phyloP scores from a whole-genome alignment of 2,888 invertebrate genomes.

The Drosophila mimica region DNA sequence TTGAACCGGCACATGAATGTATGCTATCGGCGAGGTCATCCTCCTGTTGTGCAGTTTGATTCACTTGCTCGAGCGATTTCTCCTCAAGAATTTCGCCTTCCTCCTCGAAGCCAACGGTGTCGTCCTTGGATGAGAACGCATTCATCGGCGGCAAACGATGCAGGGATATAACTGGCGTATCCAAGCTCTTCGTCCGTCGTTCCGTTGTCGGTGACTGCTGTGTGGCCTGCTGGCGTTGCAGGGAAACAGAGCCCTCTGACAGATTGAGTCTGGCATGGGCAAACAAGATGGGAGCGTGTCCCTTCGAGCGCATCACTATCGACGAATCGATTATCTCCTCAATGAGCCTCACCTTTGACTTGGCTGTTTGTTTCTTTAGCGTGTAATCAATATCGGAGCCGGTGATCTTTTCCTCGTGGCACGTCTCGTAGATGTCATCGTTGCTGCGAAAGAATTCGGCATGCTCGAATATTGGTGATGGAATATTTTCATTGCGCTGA shows the following conservation, averaged over 20 bases:
- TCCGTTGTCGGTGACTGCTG: conserved; percentile 91
- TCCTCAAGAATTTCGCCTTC: conserved; percentile 88
- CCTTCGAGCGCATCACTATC: conserved; percentile 88
- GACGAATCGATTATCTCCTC: conserved; percentile 90
- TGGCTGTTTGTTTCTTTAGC: conserved; percentile 79
- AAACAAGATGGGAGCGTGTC: conserved; percentile 91
- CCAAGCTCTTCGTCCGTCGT: conserved; percentile 92
- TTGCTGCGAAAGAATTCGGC: conserved; percentile 87
- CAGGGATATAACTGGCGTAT: conserved; percentile 92
- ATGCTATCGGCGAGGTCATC: conserved; percentile 86
- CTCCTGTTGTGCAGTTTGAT: conserved; percentile 85
- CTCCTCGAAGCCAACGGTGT: conserved; percentile 92
- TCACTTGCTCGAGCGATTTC: conserved; percentile 85
- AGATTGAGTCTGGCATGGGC: conserved; percentile 92
- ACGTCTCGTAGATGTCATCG: conserved; percentile 86
- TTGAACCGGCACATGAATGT: conserved; percentile 85
- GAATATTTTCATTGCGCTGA: conserved; percentile 87
- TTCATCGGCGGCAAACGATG: conserved; percentile 92
- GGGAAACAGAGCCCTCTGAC: conserved; percentile 92
- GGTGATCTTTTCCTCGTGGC: conserved; percentile 85
- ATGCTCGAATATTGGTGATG: conserved; percentile 88
- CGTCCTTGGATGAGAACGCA: conserved; percentile 95
- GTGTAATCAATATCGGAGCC: conserved; percentile 87
- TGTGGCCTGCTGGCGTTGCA: conserved; percentile 91
- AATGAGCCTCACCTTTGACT: conserved; percentile 86